Conservation (phyloP, 2,888 invertebrate species). For the Dilophus febrilis region DNA sequence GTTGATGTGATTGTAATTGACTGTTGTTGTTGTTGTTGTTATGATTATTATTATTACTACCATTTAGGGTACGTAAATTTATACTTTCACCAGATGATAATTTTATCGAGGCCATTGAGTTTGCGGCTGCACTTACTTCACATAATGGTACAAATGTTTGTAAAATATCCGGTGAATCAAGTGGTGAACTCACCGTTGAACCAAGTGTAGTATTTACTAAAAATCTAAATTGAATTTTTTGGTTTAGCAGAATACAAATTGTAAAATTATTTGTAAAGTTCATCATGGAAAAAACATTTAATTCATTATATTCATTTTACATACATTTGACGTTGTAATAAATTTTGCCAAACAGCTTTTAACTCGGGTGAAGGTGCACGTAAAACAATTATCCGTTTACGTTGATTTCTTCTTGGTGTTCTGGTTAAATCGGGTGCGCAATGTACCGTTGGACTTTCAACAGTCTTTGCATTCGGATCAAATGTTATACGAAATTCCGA, state of each 20-base stretch:
- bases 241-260: too few species aligned
- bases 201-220: slow-evolving; percentile 67
- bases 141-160: slow-evolving; percentile 29
- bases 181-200: slow-evolving; percentile 61
- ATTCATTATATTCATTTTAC: slow-evolving; percentile 18
- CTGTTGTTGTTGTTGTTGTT: too few species aligned
- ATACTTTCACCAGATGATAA: slow-evolving; percentile 30
- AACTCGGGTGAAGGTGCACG: slow-evolving; percentile 68
- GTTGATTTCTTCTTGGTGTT: slow-evolving; percentile 44
- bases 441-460: slow-evolving; percentile 54
- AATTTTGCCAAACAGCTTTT: slow-evolving; percentile 81
- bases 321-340: slow-evolving; percentile 75
- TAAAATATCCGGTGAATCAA: slow-evolving; percentile 59
- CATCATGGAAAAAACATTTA: too few species aligned
- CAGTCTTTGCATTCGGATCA: slow-evolving; percentile 42
- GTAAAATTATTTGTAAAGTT: too few species aligned
- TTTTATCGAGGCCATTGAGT: slow-evolving; percentile 29
- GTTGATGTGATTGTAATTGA: too few species aligned
- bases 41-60: slow-evolving; percentile 14
- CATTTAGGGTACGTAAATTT: background rate
- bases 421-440: slow-evolving; percentile 47
- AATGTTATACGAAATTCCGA: slow-evolving; percentile 71
- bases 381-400: slow-evolving; percentile 52
- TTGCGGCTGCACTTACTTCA: slow-evolving; percentile 27
- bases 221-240: slow-evolving; percentile 41